Base-by-base conservation (phyloP, 2,888 invertebrate species). In the Iselma pallidipennis region DNA sequence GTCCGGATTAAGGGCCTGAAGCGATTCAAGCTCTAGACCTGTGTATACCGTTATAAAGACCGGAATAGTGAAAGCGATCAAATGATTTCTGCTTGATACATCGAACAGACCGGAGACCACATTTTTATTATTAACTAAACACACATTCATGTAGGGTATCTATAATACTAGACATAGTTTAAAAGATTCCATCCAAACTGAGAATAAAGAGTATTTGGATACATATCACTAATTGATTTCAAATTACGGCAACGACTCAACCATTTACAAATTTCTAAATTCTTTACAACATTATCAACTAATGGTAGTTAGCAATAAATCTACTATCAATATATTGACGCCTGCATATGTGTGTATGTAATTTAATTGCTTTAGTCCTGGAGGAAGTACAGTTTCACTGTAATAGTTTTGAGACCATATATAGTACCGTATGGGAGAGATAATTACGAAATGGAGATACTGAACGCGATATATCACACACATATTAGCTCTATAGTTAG, bases 21-120 rank as follows among this genome's bases (percentile, higher is more conserved):
- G 51, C 51, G 51, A 28, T 50, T 42, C 42, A 42, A 42, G 42
- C 42, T 42, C 42, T 21, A 42, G 42, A 42, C 42, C 21, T 42
- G 42, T 42, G 42, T 42, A 16, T 49, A 49, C 55, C 45, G 55
- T 45, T 55, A 45, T 21, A 45, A 45, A 37, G 31, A 53, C 57
- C 65, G 65, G 45, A 56, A 49, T 59, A 65, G 65, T 65, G 65
- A 65, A 65, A 65, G 65, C 65, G 65, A 63, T 56, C 52, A 56
- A 57, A 53, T 54, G 61, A 61, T 57, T 42, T 49, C 49, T 55
- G 55, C 55, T 52, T 49, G 57, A 63, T 58, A 51, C 59, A 49
- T 53, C 58, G 48, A 54, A 48, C 50, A 42, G 19, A 55, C 57
- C 54, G 56, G 28, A 49, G 53, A 53, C 37, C 7, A 31, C 45